Evolutionary conservation across 2,113 vertebrate species (phyloP).

Genomic region (Trematocara zebra): DNA sequence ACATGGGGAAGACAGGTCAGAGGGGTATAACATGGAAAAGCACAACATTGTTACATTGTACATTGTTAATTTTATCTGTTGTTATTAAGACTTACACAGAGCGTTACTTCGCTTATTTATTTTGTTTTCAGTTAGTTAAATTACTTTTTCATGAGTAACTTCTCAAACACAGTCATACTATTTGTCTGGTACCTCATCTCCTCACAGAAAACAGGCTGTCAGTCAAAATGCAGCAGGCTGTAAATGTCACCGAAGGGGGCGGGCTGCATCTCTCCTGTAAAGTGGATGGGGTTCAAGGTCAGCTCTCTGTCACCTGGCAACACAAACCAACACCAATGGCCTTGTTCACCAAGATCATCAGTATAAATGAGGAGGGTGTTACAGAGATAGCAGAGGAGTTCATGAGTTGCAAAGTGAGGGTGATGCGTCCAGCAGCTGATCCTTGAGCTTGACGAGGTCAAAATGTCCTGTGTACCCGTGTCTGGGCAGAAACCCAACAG

Average conservation of each 20-base stretch:
- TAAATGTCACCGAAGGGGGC: slow-evolving; percentile 56
- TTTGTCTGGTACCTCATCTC: not conserved
- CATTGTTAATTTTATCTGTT: not conserved
- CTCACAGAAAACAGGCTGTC: not conserved
- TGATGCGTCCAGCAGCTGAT: slow-evolving; percentile 47
- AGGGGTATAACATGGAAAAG: too few species aligned
- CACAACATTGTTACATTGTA: not conserved
- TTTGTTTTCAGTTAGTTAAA: not conserved
- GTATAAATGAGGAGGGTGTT: slow-evolving; percentile 66
- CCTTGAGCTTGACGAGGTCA: slow-evolving; percentile 68
- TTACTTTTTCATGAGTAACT: not conserved
- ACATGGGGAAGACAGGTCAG: too few species aligned
- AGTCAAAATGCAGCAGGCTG: too few species aligned
- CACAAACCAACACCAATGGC: not conserved
- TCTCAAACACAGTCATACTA: not conserved
- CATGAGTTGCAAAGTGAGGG: not conserved
- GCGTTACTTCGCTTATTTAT: not conserved
- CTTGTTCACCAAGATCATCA: slow-evolving; percentile 42
- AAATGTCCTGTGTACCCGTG: slow-evolving; percentile 49
- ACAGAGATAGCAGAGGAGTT: slow-evolving; percentile 36
- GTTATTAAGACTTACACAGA: not conserved
- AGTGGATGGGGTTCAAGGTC: slow-evolving; percentile 48
- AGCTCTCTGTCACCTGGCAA: slow-evolving; percentile 78
- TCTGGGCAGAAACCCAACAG: slow-evolving; percentile 49
- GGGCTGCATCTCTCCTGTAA: slow-evolving; percentile 68